Conservation (phyloP, 2,888 invertebrate genomes). For the Caenorhabditis plicata region DNA sequence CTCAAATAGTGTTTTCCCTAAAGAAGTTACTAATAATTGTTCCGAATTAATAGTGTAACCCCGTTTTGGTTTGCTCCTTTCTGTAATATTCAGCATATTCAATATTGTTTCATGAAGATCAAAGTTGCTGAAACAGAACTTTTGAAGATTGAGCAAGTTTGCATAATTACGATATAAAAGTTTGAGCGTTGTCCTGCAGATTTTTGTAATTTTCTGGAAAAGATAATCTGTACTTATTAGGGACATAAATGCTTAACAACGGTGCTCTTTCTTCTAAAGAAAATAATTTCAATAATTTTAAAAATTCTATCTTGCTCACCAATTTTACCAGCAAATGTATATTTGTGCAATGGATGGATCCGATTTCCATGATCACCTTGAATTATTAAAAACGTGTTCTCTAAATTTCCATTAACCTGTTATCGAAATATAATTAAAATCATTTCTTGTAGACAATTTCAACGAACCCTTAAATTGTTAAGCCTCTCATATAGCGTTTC, state of each 20-base stretch:
- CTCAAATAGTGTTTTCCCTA: constrained; percentile 30
- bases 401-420: constrained; percentile 23
- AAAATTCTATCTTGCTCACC: constrained; percentile 3
- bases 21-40: not conserved
- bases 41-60: not conserved
- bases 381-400: constrained; percentile 42
- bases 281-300: not conserved
- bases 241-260: constrained; percentile 29
- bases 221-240: constrained; percentile 13
- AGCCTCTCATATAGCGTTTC: constrained; percentile 24
- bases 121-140: constrained; percentile 24
- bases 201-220: constrained; percentile 19
- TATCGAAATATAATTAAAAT: too few species aligned
- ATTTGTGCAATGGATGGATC: constrained; percentile 28
- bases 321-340: constrained; percentile 38
- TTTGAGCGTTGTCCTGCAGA: constrained; percentile 22
- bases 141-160: not conserved
- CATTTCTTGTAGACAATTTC: not conserved
- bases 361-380: constrained; percentile 50
- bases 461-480: constrained; percentile 17
- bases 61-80: constrained; percentile 1
- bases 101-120: constrained; percentile 41
- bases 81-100: constrained; percentile 10
- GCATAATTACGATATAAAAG: constrained; percentile 34
- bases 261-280: constrained; percentile 44